Conservation (phyloP, 2,888 invertebrate genomes). For the Amblyjoppa proteus region DNA sequence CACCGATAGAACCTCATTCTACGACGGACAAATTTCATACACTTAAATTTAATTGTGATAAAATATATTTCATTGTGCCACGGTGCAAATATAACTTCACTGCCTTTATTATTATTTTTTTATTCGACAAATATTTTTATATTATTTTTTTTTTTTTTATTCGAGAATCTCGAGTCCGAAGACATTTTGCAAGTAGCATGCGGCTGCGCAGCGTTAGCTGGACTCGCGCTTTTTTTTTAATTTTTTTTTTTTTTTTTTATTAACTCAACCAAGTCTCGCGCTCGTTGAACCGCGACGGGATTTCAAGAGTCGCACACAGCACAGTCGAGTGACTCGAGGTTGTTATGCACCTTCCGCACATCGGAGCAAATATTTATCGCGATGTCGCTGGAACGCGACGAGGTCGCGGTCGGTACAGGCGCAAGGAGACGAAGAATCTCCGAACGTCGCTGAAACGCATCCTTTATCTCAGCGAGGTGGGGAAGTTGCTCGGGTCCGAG, state of each 20-base stretch:
- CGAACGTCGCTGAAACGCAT: neutral
- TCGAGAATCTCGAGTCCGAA: too few species aligned
- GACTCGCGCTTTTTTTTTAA: neutral
- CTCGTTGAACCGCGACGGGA: conserved; percentile 10
- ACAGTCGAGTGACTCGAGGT: neutral
- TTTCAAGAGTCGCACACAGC: neutral
- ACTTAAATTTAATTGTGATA: too few species aligned
- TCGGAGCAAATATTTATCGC: conserved; percentile 15
- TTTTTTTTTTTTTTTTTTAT: neutral
- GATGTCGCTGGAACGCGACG: neutral
- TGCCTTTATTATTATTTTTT: too few species aligned
- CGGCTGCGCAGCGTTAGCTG: neutral
- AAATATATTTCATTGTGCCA: too few species aligned
- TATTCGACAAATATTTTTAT: too few species aligned
- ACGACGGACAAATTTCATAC: too few species aligned
- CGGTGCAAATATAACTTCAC: too few species aligned
- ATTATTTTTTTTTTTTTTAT: too few species aligned
- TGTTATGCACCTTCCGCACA: conserved; percentile 7
- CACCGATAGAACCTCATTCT: too few species aligned
- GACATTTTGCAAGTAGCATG: too few species aligned
- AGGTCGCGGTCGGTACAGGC: neutral
- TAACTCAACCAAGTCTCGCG: neutral
- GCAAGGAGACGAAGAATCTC: neutral
- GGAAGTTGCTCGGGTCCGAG: neutral
- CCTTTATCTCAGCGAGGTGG: neutral